Evolutionary conservation across 2,888 invertebrate species (phyloP).

Genomic region (Spilarctia lutea): DNA sequence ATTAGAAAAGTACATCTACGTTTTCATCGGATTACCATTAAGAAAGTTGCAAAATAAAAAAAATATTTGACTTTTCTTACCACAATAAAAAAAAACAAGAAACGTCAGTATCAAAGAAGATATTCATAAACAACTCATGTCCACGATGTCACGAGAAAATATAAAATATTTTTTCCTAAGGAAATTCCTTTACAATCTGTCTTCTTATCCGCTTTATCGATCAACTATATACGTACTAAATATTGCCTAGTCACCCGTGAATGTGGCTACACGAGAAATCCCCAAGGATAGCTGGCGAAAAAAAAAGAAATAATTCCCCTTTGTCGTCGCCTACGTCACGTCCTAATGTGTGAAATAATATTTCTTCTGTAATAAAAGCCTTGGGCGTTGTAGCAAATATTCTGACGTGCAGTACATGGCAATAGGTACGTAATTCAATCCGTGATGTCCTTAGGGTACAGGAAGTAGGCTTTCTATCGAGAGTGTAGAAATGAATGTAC

Average conservation of each 20-base stretch:
- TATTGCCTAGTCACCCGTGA: conserved; percentile 33
- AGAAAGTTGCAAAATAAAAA: not conserved
- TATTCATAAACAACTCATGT: not conserved
- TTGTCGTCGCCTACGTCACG: conserved; percentile 46
- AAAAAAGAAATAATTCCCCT: conserved; percentile 45
- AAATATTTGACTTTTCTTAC: not conserved
- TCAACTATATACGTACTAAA: conserved; percentile 29
- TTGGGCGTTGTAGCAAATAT: conserved; percentile 43
- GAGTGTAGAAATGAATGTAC: conserved; percentile 3
- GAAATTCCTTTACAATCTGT: conserved; percentile 21
- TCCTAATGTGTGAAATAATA: conserved; percentile 59
- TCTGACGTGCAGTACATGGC: conserved; percentile 39
- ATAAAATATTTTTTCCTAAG: not conserved
- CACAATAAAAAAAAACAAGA: not conserved
- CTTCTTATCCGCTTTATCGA: conserved; percentile 21
- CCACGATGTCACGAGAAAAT: not conserved
- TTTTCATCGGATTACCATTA: not conserved
- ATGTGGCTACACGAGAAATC: conserved; percentile 40
- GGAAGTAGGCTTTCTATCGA: conserved; percentile 19
- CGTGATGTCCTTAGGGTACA: conserved; percentile 33
- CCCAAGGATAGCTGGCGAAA: conserved; percentile 35
- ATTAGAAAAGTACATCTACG: not conserved
- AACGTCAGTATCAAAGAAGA: not conserved
- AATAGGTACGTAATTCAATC: conserved; percentile 51
- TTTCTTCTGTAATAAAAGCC: conserved; percentile 49